Evolutionary conservation across 2,888 invertebrate genomes (phyloP), one percentile per base, ranked within the genome.

Genomic region (Cephalotes varians): DNA sequence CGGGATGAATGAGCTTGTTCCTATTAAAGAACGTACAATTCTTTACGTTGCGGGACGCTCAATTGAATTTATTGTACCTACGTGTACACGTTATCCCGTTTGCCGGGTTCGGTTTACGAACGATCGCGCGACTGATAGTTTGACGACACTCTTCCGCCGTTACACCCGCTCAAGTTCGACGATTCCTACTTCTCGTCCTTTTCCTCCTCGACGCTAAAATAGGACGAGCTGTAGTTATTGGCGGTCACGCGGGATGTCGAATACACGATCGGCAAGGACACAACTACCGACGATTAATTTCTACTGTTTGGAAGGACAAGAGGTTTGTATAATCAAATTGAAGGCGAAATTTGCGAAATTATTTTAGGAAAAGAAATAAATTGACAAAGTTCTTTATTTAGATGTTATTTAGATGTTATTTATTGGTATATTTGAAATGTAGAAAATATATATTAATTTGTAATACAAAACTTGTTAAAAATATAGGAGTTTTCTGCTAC

Each of bases 1-100:
- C 87, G 88, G 86, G 88, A 91, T 92, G 91, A 92, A 92, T 92
- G 91, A 92, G 90, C 88, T 90, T 91, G 91, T 91, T 90, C 85
- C 91, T 88, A 92, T 92, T 90, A 90, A n/a, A 87, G 87, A 87
- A 87, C 80, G 77, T 62, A 71, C 86, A 80, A 67, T 76, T 81
- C 86, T 88, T 90, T 81, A 83, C 85, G 89, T 85, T 84, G 74
- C 81, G 80, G 51, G 79, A 88, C 82, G 64, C 49, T 54, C 90
- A 90, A 90, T 89, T 89, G 90, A 88, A 87, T 85, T 90, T 87
- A 85, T 86, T 87, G 83, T 82, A 90, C 86, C 74, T 83, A 81
- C 80, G 4, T 44, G 7, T 9, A 21, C 31, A 4, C 9, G 25
- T 31, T 86, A 79, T 82, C 90, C 86, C 83, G 40, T 80, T 87